Base-by-base conservation (phyloP, 2,113 vertebrate species). In the Procavia capensis region DNA sequence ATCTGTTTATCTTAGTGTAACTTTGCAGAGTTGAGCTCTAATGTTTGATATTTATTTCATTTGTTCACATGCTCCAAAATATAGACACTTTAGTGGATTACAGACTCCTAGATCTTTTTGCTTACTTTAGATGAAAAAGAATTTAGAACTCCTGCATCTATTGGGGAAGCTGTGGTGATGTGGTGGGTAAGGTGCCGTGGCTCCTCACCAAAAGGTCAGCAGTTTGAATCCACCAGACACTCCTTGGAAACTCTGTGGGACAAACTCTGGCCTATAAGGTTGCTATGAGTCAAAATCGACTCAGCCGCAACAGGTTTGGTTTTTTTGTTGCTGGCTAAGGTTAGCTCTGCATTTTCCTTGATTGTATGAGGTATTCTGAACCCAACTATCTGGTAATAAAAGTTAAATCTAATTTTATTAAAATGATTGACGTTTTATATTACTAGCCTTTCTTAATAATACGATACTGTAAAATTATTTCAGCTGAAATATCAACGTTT, bases 401-500 rank as follows among this genome's bases (percentile, higher is more conserved):
- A 41, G 27, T 57, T 64, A 22, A 45, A 66, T 85, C 57, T 90
- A 92, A 95, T 90, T 85, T 92, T 93, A 88, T 88, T 93, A 41
- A 83, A 75, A 59, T 85, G 68, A 94, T 64, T 97, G 91, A 43
- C 82, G 85, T 86, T 79, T 83, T 95, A 34, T 93, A 76, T 97
- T 92, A 63, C 57, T 95, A 94, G 25, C 64, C 61, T 96, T 94
- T 41, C 45, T 92, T 96, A 95, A 85, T 88, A 79, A 84, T 68
- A 88, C 88, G 61, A 90, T 93, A 68, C 74, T 90, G 1, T 91
- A 92, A 96, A 93, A 93, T 95, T 85, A 72, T 95, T 93, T 95
- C 82, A 96, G 95, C 81, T 88, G 72, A 92, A 97, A 95, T 96
- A 93, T 95, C 88, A 85, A 90, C 87, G 88, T 90, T 95, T 97